Percentiles rank a stretch among this genome's conserved stretches.
phyloP scores from a whole-genome alignment of 2,888 invertebrate species.

The Spodoptera picta region DNA sequence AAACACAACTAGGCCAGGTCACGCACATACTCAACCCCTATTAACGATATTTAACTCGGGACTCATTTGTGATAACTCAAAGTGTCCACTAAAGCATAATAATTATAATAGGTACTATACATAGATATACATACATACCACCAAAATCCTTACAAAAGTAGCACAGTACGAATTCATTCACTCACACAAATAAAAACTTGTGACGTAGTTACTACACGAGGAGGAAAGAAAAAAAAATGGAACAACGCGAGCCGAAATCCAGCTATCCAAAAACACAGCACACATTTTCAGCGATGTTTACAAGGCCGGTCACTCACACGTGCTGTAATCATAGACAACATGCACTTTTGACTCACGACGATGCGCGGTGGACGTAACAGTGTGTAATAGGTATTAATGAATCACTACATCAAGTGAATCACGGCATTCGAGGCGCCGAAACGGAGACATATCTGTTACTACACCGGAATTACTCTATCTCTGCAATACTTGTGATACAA shows the following conservation, averaged over 20 bases:
- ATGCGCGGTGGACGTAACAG: slow-evolving; percentile 45
- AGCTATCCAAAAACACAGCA: slow-evolving; percentile 43
- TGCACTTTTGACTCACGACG: slow-evolving; percentile 56
- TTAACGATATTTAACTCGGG: slow-evolving; percentile 26
- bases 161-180: slow-evolving; percentile 7
- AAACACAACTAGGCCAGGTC: slow-evolving; percentile 60
- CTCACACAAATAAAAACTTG: slow-evolving; percentile 15
- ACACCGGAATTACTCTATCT: slow-evolving; percentile 42
- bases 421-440: slow-evolving; percentile 40
- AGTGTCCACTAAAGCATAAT: too few species aligned
- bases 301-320: slow-evolving; percentile 81
- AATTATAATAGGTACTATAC: too few species aligned
- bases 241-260: slow-evolving; percentile 27
- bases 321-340: slow-evolving; percentile 44
- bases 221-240: slow-evolving; percentile 6
- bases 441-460: slow-evolving; percentile 19
- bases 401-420: slow-evolving; percentile 54
- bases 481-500: slow-evolving; percentile 33
- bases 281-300: slow-evolving; percentile 66
- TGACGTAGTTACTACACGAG: slow-evolving; percentile 14
- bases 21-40: slow-evolving; percentile 58
- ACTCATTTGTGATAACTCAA: slow-evolving; percentile 17
- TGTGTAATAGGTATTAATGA: slow-evolving; percentile 49
- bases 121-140: too few species aligned
- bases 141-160: too few species aligned